These are phyloP conservation scores for Charadrius vociferus DNA, from an alignment of 2,113 vertebrate species.

Conservation along the genomic window DNA sequence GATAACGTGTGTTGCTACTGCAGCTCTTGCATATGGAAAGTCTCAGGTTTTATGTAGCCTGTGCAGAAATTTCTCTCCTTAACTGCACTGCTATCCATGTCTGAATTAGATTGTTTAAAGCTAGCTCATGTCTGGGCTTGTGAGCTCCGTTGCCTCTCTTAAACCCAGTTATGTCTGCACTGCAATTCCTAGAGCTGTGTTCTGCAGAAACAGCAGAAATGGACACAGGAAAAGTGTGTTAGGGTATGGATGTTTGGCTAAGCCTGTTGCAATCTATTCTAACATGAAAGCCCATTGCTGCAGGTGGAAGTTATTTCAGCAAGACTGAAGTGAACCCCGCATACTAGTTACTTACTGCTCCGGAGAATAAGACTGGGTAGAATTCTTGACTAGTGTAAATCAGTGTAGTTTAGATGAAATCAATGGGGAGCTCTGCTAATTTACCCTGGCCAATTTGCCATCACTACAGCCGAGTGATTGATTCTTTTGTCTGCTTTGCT, in stretches of 20 bases:
- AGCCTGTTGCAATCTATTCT: not conserved
- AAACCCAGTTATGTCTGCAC: not conserved
- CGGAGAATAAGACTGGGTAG: not conserved
- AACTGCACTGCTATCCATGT: not conserved
- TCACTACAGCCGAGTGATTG: not conserved
- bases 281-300: not conserved
- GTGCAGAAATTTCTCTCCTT: not conserved
- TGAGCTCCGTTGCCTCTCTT: not conserved
- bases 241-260: not conserved
- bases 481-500: constrained; percentile 45
- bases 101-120: not conserved
- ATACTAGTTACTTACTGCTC: not conserved
- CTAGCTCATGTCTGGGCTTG: not conserved
- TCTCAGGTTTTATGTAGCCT: not conserved
- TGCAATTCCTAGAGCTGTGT: not conserved
- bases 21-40: not conserved
- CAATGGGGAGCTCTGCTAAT: not conserved
- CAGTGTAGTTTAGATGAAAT: not conserved
- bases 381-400: not conserved
- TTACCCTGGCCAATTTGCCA: not conserved
- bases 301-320: not conserved
- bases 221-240: not conserved
- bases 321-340: not conserved
- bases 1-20: not conserved
- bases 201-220: not conserved